Evolutionary conservation across 2,797 vertebrate genomes (phyloP).

Genomic region (Amphiprion clarkii): DNA sequence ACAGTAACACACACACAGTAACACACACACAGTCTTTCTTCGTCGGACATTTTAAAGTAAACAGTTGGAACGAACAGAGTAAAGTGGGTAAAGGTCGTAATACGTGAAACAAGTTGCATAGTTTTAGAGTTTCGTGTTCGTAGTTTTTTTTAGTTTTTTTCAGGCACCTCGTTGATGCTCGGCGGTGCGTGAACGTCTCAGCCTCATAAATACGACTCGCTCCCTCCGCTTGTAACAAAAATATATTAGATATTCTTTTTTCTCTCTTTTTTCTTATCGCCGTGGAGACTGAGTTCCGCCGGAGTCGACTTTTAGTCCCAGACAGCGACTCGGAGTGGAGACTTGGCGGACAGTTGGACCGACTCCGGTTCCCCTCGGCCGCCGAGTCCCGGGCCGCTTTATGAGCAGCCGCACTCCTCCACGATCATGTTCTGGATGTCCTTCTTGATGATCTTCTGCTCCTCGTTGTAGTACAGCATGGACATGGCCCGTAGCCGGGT

Average conservation of each 20-base stretch:
- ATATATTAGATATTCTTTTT: conserved; percentile 87
- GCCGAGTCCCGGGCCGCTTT: conserved; percentile 55
- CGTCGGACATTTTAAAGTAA: conserved; percentile 86
- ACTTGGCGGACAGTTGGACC: background rate
- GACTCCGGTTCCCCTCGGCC: too few relatives aligned
- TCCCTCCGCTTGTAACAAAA: conserved; percentile 86
- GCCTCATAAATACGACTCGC: conserved; percentile 86
- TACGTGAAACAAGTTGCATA: conserved; percentile 96
- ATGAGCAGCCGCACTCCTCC: conserved; percentile 98
- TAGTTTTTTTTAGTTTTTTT: conserved; percentile 63
- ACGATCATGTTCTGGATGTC: conserved; percentile 99
- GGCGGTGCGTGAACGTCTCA: conserved; percentile 67
- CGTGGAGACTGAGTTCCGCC: conserved; percentile 77
- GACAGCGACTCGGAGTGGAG: conserved; percentile 33
- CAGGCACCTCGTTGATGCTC: conserved; percentile 91
- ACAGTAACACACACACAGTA: background rate
- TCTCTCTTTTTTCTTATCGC: conserved; percentile 76
- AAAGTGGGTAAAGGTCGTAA: conserved; percentile 74
- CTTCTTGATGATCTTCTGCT: conserved; percentile 98
- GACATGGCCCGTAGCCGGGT: conserved; percentile 98
- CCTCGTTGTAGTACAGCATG: conserved; percentile 98
- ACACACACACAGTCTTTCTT: conserved; percentile 80
- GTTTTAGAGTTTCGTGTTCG: conserved; percentile 87
- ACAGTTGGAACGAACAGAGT: conserved; percentile 83
- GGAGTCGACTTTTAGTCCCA: conserved; percentile 35